A percentile compares a stretch with the other conserved stretches of the same genome.
Evolutionary conservation across 2,797 vertebrate species (phyloP).

Genomic region (Pelobates cultripes): DNA sequence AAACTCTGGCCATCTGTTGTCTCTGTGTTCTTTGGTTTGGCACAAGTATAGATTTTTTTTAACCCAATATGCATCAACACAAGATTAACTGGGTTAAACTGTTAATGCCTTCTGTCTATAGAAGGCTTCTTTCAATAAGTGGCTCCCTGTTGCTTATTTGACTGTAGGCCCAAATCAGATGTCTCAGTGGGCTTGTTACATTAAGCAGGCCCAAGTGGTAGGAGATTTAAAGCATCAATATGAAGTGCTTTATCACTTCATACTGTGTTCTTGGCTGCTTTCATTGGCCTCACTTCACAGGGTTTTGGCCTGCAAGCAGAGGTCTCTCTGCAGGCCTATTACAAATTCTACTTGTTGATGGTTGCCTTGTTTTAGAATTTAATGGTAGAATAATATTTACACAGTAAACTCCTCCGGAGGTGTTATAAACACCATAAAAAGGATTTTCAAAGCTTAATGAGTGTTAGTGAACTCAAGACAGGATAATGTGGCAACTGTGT

Average conservation of each 20-base stretch:
- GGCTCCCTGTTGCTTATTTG: slow-evolving; percentile 74
- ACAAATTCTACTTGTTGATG: slow-evolving; percentile 69
- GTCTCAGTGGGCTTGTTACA: slow-evolving; percentile 77
- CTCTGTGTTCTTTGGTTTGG: not conserved
- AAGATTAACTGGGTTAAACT: slow-evolving; percentile 56
- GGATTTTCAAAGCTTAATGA: slow-evolving; percentile 77
- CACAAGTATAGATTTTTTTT: slow-evolving; percentile 11
- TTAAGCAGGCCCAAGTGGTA: slow-evolving; percentile 71
- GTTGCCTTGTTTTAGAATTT: slow-evolving; percentile 73
- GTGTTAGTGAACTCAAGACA: slow-evolving; percentile 70
- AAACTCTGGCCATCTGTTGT: slow-evolving; percentile 16
- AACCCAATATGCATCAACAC: slow-evolving; percentile 24
- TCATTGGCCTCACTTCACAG: slow-evolving; percentile 66
- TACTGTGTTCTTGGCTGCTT: slow-evolving; percentile 59
- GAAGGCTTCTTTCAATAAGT: slow-evolving; percentile 74
- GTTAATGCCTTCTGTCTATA: slow-evolving; percentile 69
- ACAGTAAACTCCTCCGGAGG: slow-evolving; percentile 76
- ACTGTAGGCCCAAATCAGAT: slow-evolving; percentile 75
- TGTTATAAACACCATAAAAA: slow-evolving; percentile 74
- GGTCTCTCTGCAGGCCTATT: slow-evolving; percentile 61
- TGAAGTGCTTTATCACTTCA: slow-evolving; percentile 79
- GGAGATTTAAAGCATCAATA: slow-evolving; percentile 70
- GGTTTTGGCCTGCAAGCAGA: slow-evolving; percentile 57
- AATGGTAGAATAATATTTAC: slow-evolving; percentile 78
- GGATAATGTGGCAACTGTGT: slow-evolving; percentile 72